Base-by-base conservation (phyloP, 2,113 vertebrate genomes). In the Eolophus roseicapilla region DNA sequence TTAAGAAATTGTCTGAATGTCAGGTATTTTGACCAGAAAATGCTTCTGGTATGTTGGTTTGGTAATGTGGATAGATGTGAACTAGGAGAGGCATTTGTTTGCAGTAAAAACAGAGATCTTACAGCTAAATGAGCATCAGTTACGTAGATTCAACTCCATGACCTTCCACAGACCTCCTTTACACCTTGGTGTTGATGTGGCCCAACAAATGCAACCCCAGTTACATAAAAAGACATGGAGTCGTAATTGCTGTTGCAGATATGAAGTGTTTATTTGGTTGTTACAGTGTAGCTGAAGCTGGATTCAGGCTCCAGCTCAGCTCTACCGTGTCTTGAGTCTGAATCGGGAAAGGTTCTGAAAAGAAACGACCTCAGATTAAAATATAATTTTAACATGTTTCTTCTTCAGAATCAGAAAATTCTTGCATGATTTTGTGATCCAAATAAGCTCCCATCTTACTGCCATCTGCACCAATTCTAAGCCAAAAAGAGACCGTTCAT, bases 401-500 rank as follows among this genome's bases (percentile, higher is more conserved):
- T 78, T 33, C 73, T 95, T 83, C 76, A 90, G 62, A 95, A 90
- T 60, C 46, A 62, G 31, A 78, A 84, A 62, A 94, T 60, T 83
- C 80, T 89, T 93, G 62, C 52, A 57, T 3, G 10, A 68, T 88
- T 96, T 83, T 82, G 52, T 81, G 57, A 84, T 92, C 82, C 79
- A 94, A 96, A 90, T 52, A 86, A 91, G 37, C 73, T 86, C 88
- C 69, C 55, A 53, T 92, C 73, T 92, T 78, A 86, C 88, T 86
- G 88, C 92, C 95, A 95, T 86, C 76, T 95, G 91, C 53, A 94
- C 41, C 69, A 89, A 24, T 82, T 82, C 80, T 82, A 92, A 93
- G 96, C 95, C 92, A 95, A 82, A 95, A 78, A 64, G 65, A 69
- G 81, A 95, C 55, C 53, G 47, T 69, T 91, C 37, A 6, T 74